Conservation (phyloP, 2,888 invertebrate genomes). For the Brachynemurus nebulosus region DNA sequence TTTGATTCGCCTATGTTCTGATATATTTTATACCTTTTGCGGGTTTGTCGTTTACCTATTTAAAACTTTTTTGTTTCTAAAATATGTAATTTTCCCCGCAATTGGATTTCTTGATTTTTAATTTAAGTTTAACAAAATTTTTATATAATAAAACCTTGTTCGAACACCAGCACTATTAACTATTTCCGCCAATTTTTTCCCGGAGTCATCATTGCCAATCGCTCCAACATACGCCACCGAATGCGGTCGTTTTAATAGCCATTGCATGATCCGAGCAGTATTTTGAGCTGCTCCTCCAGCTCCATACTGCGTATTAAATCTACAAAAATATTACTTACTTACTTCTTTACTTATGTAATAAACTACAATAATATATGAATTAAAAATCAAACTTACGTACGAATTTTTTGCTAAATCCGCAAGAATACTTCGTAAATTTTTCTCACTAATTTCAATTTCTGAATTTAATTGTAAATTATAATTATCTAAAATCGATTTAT, state of each 20-base stretch:
- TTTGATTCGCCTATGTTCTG: too few species aligned
- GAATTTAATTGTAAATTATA: conserved; percentile 29
- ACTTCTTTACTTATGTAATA: too few species aligned
- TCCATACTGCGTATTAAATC: conserved; percentile 21
- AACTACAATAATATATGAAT: too few species aligned
- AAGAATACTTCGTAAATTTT: too few species aligned
- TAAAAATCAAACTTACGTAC: not conserved
- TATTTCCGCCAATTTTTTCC: conserved; percentile 28
- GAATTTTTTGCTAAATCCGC: too few species aligned
- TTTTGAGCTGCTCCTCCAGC: conserved; percentile 38
- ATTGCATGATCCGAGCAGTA: conserved; percentile 33
- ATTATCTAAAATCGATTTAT: conserved; percentile 25
- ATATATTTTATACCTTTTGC: too few species aligned
- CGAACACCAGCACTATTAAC: conserved; percentile 31
- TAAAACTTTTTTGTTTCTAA: too few species aligned
- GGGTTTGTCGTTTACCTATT: too few species aligned
- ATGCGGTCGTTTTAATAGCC: conserved; percentile 24
- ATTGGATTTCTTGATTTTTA: too few species aligned
- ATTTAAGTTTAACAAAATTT: too few species aligned
- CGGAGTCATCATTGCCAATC: conserved; percentile 36
- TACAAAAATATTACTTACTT: conserved; percentile 17
- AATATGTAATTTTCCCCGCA: too few species aligned
- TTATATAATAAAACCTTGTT: conserved; percentile 26
- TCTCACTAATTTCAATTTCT: conserved; percentile 26
- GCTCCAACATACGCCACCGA: conserved; percentile 34